phyloP scores from a whole-genome alignment of 2,113 vertebrate genomes.

The Tor tambroides region DNA sequence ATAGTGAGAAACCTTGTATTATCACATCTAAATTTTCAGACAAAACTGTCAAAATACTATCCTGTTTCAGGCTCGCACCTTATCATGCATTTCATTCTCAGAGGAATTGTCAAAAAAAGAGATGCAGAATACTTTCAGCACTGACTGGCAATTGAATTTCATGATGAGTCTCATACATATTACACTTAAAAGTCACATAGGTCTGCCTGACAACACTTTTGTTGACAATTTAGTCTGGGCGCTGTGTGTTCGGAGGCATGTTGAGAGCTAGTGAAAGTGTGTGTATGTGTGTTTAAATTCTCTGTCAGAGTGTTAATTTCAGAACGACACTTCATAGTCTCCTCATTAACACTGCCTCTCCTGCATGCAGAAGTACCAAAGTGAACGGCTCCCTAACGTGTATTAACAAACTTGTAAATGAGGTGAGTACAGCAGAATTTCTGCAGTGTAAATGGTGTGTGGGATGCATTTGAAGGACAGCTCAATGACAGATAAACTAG shows the following conservation, averaged over 20 bases:
- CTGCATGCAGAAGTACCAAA: slow-evolving; percentile 67
- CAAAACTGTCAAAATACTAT: slow-evolving; percentile 38
- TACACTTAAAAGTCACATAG: neutral
- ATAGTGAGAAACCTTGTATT: slow-evolving; percentile 24
- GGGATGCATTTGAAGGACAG: slow-evolving; percentile 1
- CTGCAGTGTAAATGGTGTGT: neutral
- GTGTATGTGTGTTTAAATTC: slow-evolving; percentile 10
- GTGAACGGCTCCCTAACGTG: slow-evolving; percentile 61
- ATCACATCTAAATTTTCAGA: slow-evolving; percentile 39
- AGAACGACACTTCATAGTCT: slow-evolving; percentile 63
- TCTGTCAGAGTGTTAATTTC: slow-evolving; percentile 52
- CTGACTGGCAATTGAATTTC: neutral
- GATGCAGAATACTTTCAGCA: neutral
- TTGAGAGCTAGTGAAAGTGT: neutral
- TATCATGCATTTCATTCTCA: neutral
- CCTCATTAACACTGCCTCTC: slow-evolving; percentile 69
- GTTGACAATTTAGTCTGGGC: neutral
- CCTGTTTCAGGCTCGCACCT: slow-evolving; percentile 4
- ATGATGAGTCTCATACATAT: neutral
- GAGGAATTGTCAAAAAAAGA: neutral
- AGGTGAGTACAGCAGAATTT: neutral
- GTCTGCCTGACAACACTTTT: slow-evolving; percentile 35
- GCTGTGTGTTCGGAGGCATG: slow-evolving; percentile 11
- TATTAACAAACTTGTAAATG: slow-evolving; percentile 50
- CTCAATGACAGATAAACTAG: neutral